Conservation (phyloP, 2,797 vertebrate species). For the Coluber constrictor region DNA sequence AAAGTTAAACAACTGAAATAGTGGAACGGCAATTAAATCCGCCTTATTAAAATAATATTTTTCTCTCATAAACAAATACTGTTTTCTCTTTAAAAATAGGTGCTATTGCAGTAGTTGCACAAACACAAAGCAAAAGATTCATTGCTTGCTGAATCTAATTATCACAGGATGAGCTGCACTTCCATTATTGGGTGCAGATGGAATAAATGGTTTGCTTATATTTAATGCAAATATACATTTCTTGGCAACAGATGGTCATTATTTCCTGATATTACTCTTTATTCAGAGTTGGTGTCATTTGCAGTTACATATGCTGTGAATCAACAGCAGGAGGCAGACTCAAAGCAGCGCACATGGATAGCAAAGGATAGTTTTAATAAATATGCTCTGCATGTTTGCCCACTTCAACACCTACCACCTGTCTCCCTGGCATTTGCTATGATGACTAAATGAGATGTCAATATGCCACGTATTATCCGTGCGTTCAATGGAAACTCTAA, state of each 20-base stretch:
- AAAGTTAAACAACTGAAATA: background rate
- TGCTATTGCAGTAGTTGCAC: background rate
- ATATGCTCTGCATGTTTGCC: background rate
- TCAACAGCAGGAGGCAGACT: background rate
- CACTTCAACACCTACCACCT: background rate
- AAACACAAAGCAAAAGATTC: background rate
- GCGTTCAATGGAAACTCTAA: background rate
- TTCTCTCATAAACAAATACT: background rate
- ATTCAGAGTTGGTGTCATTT: slow-evolving; percentile 2
- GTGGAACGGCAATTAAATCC: background rate
- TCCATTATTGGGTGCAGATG: background rate
- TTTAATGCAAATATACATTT: slow-evolving; percentile 1
- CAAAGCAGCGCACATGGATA: background rate
- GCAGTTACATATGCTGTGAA: background rate
- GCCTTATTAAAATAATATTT: background rate
- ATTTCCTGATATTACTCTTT: background rate
- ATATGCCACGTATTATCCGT: background rate
- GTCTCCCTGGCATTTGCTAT: background rate
- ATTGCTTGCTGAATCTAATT: background rate
- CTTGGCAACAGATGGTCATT: background rate
- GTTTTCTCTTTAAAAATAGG: background rate
- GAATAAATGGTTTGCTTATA: background rate
- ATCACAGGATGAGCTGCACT: background rate
- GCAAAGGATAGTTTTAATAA: background rate
- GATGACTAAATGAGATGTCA: background rate